A percentile compares a stretch with the other conserved stretches of the same genome.
Conservation (phyloP, 2,888 invertebrate species). For the Spilosoma lubricipeda region DNA sequence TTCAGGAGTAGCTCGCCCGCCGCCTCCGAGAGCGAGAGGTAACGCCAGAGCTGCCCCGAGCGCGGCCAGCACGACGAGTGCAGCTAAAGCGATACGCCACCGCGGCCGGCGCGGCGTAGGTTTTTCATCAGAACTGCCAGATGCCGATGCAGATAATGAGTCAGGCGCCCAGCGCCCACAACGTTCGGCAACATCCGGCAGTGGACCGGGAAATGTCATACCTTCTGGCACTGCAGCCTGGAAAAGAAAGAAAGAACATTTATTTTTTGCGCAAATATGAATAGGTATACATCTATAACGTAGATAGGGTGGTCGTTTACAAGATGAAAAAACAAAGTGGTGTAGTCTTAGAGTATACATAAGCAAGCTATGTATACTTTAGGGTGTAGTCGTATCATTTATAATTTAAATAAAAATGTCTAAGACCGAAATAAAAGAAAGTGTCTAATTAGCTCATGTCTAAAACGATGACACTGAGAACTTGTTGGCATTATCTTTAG, state of each 20-base stretch:
- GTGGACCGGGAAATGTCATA: conserved; percentile 83
- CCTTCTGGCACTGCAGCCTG: conserved; percentile 84
- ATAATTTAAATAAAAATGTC: too few relatives aligned
- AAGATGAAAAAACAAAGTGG: too few relatives aligned
- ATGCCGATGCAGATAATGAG: conserved; percentile 81
- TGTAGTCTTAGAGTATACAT: too few relatives aligned
- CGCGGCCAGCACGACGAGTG: conserved; percentile 86
- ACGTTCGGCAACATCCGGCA: conserved; percentile 84
- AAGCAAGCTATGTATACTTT: too few relatives aligned
- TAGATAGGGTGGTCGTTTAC: too few relatives aligned
- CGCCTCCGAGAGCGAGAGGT: conserved; percentile 84
- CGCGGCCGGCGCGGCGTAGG: conserved; percentile 83
- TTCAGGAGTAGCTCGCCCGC: conserved; percentile 84
- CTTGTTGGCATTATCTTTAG: too few relatives aligned
- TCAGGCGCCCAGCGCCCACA: conserved; percentile 84
- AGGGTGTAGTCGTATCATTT: too few relatives aligned
- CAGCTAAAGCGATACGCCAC: conserved; percentile 86
- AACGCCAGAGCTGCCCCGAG: conserved; percentile 86
- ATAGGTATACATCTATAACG: background rate
- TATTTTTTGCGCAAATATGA: background rate
- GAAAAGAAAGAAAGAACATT: conserved; percentile 50
- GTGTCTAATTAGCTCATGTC: too few relatives aligned
- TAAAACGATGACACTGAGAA: too few relatives aligned
- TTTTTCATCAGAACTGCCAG: conserved; percentile 84
- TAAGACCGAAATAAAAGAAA: too few relatives aligned